Conservation (phyloP, 1,140 invertebrate species). For the Drosophila simulans region DNA sequence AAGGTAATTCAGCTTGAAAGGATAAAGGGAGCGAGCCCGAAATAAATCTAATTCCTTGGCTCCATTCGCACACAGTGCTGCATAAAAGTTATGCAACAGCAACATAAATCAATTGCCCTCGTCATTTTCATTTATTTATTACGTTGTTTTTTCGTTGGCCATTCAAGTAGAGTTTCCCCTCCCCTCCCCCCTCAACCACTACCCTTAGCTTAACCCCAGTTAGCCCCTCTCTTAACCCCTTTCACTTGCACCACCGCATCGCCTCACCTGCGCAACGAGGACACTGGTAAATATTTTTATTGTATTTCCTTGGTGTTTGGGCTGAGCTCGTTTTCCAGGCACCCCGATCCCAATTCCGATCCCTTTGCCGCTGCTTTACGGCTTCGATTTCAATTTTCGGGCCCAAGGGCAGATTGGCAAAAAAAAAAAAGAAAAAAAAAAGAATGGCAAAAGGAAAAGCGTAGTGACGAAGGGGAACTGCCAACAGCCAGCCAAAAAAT, state of each 20-base stretch:
- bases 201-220: not conserved
- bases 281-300: constrained; percentile 69
- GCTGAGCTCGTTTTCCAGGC: constrained; percentile 20
- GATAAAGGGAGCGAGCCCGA: constrained; percentile 6
- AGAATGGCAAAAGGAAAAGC: too few relatives aligned
- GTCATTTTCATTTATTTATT: constrained; percentile 58
- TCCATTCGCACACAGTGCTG: constrained; percentile 25
- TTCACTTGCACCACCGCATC: not conserved
- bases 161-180: constrained; percentile 8
- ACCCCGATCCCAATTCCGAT: constrained; percentile 6
- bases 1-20: constrained; percentile 25
- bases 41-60: constrained; percentile 34
- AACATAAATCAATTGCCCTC: constrained; percentile 55
- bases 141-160: constrained; percentile 39
- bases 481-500: constrained; percentile 9
- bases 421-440: not conserved
- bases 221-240: constrained; percentile 8
- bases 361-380: constrained; percentile 57
- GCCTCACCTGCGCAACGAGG: constrained; percentile 59
- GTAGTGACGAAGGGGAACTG: not conserved
- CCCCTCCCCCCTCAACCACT: not conserved
- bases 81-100: constrained; percentile 51
- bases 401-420: constrained; percentile 43
- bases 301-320: constrained; percentile 59
- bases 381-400: constrained; percentile 75